Percentiles rank a stretch among this genome's conserved stretches.
Conservation (phyloP, 2,113 vertebrate genomes). For the Nesogale talazaci region DNA sequence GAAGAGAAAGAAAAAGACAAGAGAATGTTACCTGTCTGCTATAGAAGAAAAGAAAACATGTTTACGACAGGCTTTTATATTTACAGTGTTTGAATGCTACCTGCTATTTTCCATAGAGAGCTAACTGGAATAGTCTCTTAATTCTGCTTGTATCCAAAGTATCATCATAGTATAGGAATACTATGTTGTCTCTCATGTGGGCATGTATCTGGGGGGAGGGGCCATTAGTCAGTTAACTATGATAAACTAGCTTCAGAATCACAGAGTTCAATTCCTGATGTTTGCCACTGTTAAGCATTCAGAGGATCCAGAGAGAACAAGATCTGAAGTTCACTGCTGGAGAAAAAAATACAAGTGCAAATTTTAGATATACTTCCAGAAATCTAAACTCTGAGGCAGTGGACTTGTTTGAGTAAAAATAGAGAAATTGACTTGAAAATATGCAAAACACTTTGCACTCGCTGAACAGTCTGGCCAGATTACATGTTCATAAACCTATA, state of each 20-base stretch:
- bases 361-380: background rate
- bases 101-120: background rate
- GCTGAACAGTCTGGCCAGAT: too few relatives aligned
- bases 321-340: background rate
- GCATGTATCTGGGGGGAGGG: background rate
- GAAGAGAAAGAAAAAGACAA: background rate
- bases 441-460: background rate
- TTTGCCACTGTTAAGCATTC: background rate
- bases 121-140: background rate
- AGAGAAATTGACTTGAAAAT: background rate
- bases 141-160: background rate
- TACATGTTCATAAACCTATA: fast-evolving
- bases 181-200: background rate
- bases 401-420: background rate
- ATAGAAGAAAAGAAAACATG: background rate
- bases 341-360: background rate
- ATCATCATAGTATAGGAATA: background rate
- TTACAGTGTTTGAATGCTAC: background rate
- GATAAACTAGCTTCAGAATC: background rate
- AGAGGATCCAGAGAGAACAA: background rate
- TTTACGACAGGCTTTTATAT: background rate
- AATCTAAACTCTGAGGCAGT: background rate
- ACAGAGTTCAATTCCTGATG: background rate
- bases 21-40: background rate
- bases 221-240: background rate